phyloP scores from a whole-genome alignment of 1,140 invertebrate species.

The Choristoneura fumiferana region DNA sequence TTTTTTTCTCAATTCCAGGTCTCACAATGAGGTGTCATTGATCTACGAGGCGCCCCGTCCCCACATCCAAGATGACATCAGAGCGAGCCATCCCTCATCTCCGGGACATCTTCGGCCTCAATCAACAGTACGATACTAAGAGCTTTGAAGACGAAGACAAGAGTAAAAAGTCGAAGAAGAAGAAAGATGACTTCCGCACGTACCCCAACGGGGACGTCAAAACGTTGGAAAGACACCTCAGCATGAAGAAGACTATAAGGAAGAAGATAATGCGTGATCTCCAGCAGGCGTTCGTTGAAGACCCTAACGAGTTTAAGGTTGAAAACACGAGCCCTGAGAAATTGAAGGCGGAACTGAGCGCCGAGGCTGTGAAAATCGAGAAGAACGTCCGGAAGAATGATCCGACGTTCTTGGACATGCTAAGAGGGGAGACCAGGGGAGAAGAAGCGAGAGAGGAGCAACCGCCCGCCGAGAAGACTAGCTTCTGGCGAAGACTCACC shows the following conservation, averaged over 20 bases:
- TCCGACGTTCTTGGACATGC: constrained; percentile 85
- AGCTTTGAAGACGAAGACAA: constrained; percentile 76
- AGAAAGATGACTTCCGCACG: constrained; percentile 82
- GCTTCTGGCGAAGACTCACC: constrained; percentile 86
- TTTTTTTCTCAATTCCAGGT: constrained; percentile 55
- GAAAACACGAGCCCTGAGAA: constrained; percentile 84
- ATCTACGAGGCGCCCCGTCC: constrained; percentile 48
- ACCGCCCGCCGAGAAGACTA: constrained; percentile 81
- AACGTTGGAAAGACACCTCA: constrained; percentile 88
- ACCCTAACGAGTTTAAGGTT: constrained; percentile 85
- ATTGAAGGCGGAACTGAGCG: constrained; percentile 83
- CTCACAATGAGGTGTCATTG: constrained; percentile 65
- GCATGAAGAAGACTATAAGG: constrained; percentile 92
- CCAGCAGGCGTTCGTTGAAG: constrained; percentile 86
- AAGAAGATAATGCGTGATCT: constrained; percentile 92
- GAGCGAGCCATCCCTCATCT: constrained; percentile 84
- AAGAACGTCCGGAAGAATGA: constrained; percentile 82
- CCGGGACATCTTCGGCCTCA: constrained; percentile 83
- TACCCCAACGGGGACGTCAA: constrained; percentile 85
- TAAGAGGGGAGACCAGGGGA: constrained; percentile 79
- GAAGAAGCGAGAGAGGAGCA: constrained; percentile 79
- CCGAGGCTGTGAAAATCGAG: constrained; percentile 83
- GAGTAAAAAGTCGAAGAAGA: constrained; percentile 80
- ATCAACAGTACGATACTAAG: constrained; percentile 65
- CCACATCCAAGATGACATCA: constrained; percentile 69